Evolutionary conservation across 2,888 invertebrate species (phyloP).

Genomic region (Rhagium mordax): DNA sequence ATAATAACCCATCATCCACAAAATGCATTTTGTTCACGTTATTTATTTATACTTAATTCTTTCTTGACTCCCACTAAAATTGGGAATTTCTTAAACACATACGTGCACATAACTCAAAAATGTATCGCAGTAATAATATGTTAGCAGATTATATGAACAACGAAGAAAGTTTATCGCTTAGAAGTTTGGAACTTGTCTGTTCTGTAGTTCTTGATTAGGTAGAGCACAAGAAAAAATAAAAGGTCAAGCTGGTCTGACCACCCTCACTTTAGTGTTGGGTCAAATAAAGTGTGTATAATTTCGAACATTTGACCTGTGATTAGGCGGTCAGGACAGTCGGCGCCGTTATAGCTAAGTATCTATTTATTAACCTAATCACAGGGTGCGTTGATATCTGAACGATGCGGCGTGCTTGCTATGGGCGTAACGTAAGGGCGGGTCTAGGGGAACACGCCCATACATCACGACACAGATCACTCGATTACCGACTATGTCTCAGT

Average conservation of each 20-base stretch:
- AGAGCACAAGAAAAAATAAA: conserved; percentile 21
- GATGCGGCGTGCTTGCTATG: conserved; percentile 48
- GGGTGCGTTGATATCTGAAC: conserved; percentile 62
- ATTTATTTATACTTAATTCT: conserved; percentile 6
- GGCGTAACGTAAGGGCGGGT: conserved; percentile 62
- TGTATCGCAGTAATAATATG: conserved; percentile 54
- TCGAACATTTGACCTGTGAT: conserved; percentile 67
- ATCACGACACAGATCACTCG: conserved; percentile 64
- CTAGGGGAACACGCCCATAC: conserved; percentile 63
- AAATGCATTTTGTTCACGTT: conserved; percentile 17
- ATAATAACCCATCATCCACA: conserved; percentile 44
- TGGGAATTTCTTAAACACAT: conserved; percentile 46
- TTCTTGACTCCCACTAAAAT: conserved; percentile 52
- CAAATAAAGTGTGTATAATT: conserved; percentile 65
- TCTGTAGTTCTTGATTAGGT: conserved; percentile 21
- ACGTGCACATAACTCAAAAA: conserved; percentile 50
- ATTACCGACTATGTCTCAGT: conserved; percentile 51
- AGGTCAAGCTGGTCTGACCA: conserved; percentile 56
- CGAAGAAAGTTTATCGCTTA: conserved; percentile 45
- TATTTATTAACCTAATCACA: conserved; percentile 70
- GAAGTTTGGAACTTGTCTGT: conserved; percentile 28
- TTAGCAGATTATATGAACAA: conserved; percentile 47
- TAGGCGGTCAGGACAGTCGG: conserved; percentile 66
- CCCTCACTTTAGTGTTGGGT: conserved; percentile 62
- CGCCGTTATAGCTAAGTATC: conserved; percentile 67